Base-by-base conservation (phyloP, 2,797 vertebrate species). In the Brotula barbata region DNA sequence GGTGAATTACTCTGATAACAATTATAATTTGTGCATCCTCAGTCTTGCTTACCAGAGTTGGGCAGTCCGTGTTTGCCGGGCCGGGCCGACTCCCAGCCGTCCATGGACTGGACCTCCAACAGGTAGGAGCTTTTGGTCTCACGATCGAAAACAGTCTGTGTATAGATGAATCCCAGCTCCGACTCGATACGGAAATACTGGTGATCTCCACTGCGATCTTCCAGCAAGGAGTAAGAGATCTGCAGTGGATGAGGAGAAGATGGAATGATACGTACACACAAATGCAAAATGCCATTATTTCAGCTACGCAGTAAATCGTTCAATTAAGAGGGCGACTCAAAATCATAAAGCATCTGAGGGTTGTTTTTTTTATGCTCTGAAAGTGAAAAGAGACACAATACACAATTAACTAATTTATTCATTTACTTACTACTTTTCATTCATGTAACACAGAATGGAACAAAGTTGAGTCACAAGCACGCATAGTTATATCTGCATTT, bases 211-310 rank as follows among this genome's bases (percentile, higher is more conserved):
- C 90, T 92, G 44, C 90, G 90, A 70, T 95, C 95, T 39, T 88
- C 92, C 53, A 96, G 81, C 68, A 96, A 77, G n/a, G 91, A 94
- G 77, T 96, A 96, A 42, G 90, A 92, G 63, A 96, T 91, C 94
- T 96, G 73, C 4, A 39, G 22, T 70, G 42, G 7, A 47, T 28
- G 11, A 16, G 15, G n/a, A 6, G n/a, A 15, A 52, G 17, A 50
- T 17, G n/a, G 4, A 14, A 20, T 34, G 14, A 19, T 19, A 41
- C 2, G 14, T 15, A 14, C 12, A 6, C 14, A 22, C 44, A 47
- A 15, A 47, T 3, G 22, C 22, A 28, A 28, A 28, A 28, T 28
- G 25, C 25, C 7, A 7, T 33, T 33, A 33, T 33, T 6, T 33
- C 31, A 33, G 31, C 11, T 33, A 33, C 9, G 5, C 31, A 28